These are phyloP conservation scores for Campopleginae sp. DNA, from an alignment of 2,888 invertebrate species.

Conservation along the genomic window DNA sequence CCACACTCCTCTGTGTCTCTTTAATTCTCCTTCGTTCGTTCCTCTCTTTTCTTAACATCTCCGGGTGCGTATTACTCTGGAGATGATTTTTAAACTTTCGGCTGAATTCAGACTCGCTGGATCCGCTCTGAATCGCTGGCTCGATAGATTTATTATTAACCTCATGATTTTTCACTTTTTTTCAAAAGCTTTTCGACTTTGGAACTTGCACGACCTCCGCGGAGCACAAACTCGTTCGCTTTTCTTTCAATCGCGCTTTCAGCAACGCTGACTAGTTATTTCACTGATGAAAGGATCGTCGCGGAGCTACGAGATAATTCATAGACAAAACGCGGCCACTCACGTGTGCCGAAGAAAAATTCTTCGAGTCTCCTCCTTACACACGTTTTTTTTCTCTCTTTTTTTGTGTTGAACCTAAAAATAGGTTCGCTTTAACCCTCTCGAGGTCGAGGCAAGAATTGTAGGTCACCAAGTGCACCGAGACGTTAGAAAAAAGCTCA, in stretches of 20 bases:
- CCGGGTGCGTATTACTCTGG: background rate
- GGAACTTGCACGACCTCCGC: background rate
- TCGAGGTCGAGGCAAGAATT: conserved; percentile 73
- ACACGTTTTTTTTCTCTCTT: conserved; percentile 57
- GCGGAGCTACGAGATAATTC: conserved; percentile 63
- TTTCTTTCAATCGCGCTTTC: conserved; percentile 58
- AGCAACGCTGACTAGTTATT: conserved; percentile 41
- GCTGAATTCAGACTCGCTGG: background rate
- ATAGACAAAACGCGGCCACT: conserved; percentile 64
- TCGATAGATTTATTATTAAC: background rate
- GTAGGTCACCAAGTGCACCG: conserved; percentile 78
- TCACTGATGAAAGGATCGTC: conserved; percentile 57
- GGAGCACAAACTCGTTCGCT: background rate
- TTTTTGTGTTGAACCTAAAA: conserved; percentile 77
- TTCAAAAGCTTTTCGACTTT: background rate
- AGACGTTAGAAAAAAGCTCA: conserved; percentile 47
- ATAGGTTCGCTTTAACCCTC: conserved; percentile 71
- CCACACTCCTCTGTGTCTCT: conserved; percentile 56
- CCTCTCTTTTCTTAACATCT: conserved; percentile 10
- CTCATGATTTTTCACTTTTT: background rate
- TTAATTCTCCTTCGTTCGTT: conserved; percentile 46
- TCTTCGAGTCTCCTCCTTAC: conserved; percentile 33
- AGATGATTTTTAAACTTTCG: background rate
- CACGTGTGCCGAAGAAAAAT: conserved; percentile 10
- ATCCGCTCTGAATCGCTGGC: background rate